Evolutionary conservation across 2,797 vertebrate genomes (phyloP).

Genomic region (Coendou prehensilis): DNA sequence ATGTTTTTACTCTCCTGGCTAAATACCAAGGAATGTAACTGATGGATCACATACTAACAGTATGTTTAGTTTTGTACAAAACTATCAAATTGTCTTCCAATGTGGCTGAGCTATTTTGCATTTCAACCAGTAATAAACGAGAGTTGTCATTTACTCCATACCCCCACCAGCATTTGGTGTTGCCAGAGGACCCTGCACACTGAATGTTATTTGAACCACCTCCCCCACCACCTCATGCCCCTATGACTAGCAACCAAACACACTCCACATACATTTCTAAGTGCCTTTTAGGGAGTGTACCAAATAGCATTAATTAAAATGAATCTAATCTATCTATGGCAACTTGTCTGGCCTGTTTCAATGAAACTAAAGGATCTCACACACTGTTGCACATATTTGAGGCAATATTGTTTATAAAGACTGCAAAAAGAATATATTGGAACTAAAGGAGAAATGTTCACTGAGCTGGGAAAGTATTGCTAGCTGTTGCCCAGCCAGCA

Average conservation of each 20-base stretch:
- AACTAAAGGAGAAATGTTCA: slow-evolving; percentile 1
- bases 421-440: background rate
- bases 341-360: slow-evolving; percentile 12
- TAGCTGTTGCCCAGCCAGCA: background rate
- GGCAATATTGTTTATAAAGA: slow-evolving; percentile 39
- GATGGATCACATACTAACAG: background rate
- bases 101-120: background rate
- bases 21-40: background rate
- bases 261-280: background rate
- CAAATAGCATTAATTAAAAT: background rate
- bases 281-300: background rate
- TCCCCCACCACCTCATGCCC: background rate
- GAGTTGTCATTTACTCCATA: background rate
- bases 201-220: background rate
- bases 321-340: background rate
- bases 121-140: background rate
- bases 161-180: background rate
- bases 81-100: background rate
- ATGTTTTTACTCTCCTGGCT: background rate
- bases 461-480: background rate
- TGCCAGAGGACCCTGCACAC: background rate
- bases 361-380: slow-evolving; percentile 1
- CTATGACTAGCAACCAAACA: background rate
- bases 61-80: background rate
- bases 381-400: background rate